Evolutionary conservation across 2,888 invertebrate species (phyloP).

Genomic region (Coecobrya sp.): DNA sequence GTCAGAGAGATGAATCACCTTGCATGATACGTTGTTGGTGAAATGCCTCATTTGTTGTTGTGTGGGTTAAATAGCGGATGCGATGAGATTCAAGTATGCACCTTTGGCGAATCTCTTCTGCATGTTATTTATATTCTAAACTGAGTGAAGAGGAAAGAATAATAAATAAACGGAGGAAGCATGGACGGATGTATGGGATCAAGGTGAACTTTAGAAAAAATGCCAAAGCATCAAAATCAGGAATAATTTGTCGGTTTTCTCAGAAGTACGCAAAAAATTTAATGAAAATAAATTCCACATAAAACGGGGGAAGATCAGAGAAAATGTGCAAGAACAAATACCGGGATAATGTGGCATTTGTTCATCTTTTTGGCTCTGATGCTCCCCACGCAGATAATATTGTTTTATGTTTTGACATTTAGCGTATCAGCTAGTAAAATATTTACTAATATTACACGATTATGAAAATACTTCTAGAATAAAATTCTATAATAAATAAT

Average conservation of each 20-base stretch:
- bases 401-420: no score
- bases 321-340: background rate
- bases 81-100: background rate
- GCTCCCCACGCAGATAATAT: background rate
- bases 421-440: no score
- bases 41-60: background rate
- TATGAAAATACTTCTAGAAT: no score
- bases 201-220: constrained; percentile 36
- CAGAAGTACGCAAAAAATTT: background rate
- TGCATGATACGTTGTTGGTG: background rate
- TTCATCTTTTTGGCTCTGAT: background rate
- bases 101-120: background rate
- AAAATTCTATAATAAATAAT: no score
- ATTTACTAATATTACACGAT: no score
- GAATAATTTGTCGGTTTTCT: constrained; percentile 12
- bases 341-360: background rate
- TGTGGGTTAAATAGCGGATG: constrained; percentile 8
- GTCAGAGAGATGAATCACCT: background rate
- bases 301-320: background rate
- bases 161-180: constrained; percentile 9
- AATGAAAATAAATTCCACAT: background rate
- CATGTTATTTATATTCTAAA: background rate
- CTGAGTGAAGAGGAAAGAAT: constrained; percentile 13
- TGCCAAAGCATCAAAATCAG: background rate
- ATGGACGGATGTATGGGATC: constrained; percentile 4